Percentiles rank a stretch among this genome's conserved stretches.
phyloP scores from a whole-genome alignment of 2,888 invertebrate genomes.

The Parascotia fuliginaria region DNA sequence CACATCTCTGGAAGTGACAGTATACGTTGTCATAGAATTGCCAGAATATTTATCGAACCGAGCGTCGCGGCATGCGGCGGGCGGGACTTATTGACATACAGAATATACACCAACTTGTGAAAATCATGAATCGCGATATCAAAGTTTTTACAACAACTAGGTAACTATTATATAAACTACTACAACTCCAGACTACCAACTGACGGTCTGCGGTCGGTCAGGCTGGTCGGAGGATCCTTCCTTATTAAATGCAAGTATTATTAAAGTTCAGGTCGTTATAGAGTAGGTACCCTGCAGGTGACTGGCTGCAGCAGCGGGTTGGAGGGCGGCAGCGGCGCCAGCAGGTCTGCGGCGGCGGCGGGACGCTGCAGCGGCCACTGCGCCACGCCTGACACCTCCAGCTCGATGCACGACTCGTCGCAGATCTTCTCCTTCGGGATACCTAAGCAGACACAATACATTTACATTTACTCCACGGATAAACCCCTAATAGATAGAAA shows the following conservation, averaged over 20 bases:
- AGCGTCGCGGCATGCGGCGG: too few species aligned
- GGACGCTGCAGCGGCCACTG: constrained; percentile 94
- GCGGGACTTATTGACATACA: too few species aligned
- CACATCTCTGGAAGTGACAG: constrained; percentile 68
- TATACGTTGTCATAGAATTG: neutral
- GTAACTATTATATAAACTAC: too few species aligned
- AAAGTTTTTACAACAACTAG: too few species aligned
- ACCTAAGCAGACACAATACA: constrained; percentile 65
- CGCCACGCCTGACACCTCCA: constrained; percentile 93
- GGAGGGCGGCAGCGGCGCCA: constrained; percentile 90
- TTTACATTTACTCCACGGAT: neutral
- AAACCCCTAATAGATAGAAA: neutral
- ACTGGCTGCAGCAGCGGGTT: constrained; percentile 86
- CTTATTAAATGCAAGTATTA: too few species aligned
- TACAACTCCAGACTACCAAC: too few species aligned
- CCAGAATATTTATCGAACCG: neutral
- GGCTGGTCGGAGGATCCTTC: too few species aligned
- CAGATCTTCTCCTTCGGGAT: constrained; percentile 92
- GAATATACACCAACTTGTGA: too few species aligned
- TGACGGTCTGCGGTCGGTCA: too few species aligned
- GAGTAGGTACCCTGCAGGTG: constrained; percentile 19
- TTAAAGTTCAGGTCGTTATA: neutral
- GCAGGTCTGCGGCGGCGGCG: constrained; percentile 87
- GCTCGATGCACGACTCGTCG: constrained; percentile 94
- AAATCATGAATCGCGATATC: too few species aligned